Base-by-base conservation (phyloP, 2,113 vertebrate species). In the Lynx canadensis region DNA sequence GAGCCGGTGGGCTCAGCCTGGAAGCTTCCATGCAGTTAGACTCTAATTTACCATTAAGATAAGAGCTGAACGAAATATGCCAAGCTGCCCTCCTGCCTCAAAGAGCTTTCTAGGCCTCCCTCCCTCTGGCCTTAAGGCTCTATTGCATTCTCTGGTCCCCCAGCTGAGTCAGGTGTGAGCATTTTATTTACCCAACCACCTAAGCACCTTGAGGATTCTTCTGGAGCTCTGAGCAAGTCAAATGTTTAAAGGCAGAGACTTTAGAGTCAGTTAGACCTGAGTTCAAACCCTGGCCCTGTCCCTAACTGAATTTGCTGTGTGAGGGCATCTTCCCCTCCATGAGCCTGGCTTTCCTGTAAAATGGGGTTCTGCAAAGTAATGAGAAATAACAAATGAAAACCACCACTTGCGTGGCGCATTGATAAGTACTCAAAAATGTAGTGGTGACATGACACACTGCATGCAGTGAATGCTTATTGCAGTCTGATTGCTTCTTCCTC, bases 1-100 rank as follows among this genome's bases (percentile, higher is more conserved):
- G 52, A 52, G 57, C 33, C 0, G 0, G 19, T 0, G 27, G 65
- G 52, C 36, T 55, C 6, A 8, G 79, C 25, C 11, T 4, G 3
- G 36, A 41, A 50, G 45, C 76, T 74, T 38, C 81, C 0, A 0
- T 23, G 36, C n/a, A 11, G 68, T 7, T 16, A 36, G 52, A 41
- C 9, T 25, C 36, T 60, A 60, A 60, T 60, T 95, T 19, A 7
- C 27, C 31, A 14, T 38, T 27, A 21, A 66, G 74, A 18, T 41
- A 23, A 13, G 66, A 66, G 80, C 36, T 7, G 12, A 38, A n/a
- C 0, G 1, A 29, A 78, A n/a, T 4, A 19, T 25, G 16, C 27
- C 14, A 31, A 45, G 33, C 36, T 27, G 19, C n/a, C 57, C 23
- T 71, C 31, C 65, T 13, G 25, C n/a, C 68, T 69, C 1, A 16